Conservation (phyloP, 2,888 invertebrate species). For the Malthinus flaveolus region DNA sequence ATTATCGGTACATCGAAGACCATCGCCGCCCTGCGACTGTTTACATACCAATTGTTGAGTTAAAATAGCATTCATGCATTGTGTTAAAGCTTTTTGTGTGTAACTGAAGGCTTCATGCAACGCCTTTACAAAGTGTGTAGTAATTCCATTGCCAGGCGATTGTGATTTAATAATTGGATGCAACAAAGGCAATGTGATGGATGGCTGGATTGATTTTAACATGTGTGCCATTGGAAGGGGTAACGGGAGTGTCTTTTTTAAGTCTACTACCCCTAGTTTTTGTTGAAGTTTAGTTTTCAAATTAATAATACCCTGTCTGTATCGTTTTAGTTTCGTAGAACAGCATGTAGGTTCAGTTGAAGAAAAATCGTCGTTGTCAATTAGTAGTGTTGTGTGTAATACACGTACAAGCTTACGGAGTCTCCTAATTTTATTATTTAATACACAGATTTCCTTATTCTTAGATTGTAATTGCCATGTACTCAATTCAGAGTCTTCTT, state of each 20-base stretch:
- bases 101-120: constrained; percentile 27
- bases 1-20: constrained; percentile 37
- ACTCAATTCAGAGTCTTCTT: no score
- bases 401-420: no score
- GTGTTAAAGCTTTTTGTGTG: constrained; percentile 34
- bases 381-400: no score
- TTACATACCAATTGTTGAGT: constrained; percentile 27
- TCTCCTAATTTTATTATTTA: no score
- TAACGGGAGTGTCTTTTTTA: constrained; percentile 1
- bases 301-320: no score
- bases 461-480: no score
- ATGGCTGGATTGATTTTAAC: constrained; percentile 20
- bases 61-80: constrained; percentile 34
- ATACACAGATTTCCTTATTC: no score
- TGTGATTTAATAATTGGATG: neutral
- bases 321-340: no score
- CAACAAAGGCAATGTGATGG: constrained; percentile 12
- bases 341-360: no score
- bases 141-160: constrained; percentile 3
- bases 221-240: constrained; percentile 30
- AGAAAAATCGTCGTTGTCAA: no score
- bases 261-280: no score
- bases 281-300: no score
- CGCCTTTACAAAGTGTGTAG: constrained; percentile 12
- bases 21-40: constrained; percentile 22